phyloP scores from a whole-genome alignment of 2,888 invertebrate species.

The Euproctis similis region DNA sequence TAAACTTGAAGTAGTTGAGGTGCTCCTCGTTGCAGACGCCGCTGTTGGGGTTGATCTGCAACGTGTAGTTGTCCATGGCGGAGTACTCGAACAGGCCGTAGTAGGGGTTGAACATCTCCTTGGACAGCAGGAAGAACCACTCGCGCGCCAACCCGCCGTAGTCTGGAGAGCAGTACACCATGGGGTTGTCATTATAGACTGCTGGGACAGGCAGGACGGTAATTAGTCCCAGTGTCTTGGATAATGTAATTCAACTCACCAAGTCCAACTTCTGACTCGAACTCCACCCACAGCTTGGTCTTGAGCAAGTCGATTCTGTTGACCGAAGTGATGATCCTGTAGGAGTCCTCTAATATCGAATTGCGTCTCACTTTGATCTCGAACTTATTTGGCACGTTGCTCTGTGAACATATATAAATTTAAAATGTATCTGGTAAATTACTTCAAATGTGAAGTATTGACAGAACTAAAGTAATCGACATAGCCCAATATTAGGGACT shows the following conservation, averaged over 20 bases:
- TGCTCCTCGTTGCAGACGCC: constrained; percentile 99
- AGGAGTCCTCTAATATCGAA: constrained; percentile 97
- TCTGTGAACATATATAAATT: no score
- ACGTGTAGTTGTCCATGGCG: constrained; percentile 99
- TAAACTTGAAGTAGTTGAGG: constrained; percentile 98
- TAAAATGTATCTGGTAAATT: no score
- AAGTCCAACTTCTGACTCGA: constrained; percentile 95
- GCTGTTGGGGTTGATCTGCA: constrained; percentile 98
- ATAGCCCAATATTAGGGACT: no score
- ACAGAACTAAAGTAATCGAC: no score
- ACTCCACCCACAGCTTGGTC: constrained; percentile 99
- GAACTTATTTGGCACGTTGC: constrained; percentile 97
- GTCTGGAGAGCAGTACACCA: no score
- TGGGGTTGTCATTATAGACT: no score
- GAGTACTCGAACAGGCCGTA: constrained; percentile 99
- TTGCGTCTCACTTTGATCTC: constrained; percentile 95
- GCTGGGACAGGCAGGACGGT: no score
- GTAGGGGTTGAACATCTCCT: constrained; percentile 99
- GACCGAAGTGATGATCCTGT: constrained; percentile 94
- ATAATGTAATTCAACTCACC: no score
- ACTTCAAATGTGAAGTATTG: no score
- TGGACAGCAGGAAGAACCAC: constrained; percentile 98
- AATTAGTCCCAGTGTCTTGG: no score
- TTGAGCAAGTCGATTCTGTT: constrained; percentile 93
- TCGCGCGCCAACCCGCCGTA: constrained; percentile 98